Conservation (phyloP, 2,888 invertebrate species). For the Agrypnus murinus region DNA sequence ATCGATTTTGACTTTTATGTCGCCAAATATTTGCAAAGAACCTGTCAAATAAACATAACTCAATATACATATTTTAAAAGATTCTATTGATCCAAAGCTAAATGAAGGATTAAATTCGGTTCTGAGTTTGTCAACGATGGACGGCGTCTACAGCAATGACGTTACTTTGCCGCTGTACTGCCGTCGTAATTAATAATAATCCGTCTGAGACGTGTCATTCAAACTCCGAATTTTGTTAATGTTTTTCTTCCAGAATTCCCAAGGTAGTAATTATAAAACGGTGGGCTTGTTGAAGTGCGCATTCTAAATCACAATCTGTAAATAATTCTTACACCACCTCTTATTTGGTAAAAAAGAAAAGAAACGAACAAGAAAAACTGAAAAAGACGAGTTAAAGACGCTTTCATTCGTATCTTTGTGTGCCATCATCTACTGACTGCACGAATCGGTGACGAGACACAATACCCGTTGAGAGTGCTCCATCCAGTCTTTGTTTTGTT, state of each 20-base stretch:
- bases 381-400: constrained; percentile 34
- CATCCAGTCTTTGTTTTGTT: constrained; percentile 44
- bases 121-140: not conserved
- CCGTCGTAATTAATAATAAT: constrained; percentile 28
- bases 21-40: not conserved
- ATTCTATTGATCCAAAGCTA: not conserved
- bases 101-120: constrained; percentile 2
- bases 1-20: constrained; percentile 3
- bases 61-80: not conserved
- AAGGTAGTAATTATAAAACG: constrained; percentile 25
- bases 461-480: constrained; percentile 43
- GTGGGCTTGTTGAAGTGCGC: not conserved
- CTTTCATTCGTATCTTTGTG: constrained; percentile 46
- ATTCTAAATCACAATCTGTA: constrained; percentile 19
- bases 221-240: constrained; percentile 18
- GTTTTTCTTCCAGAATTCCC: constrained; percentile 9
- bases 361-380: constrained; percentile 12
- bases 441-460: constrained; percentile 48
- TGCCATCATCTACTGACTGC: constrained; percentile 38
- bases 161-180: too few species aligned
- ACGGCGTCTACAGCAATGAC: too few species aligned
- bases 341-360: not conserved
- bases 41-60: not conserved
- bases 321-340: constrained; percentile 6
- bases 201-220: constrained; percentile 19